Evolutionary conservation across 2,888 invertebrate species (phyloP), one percentile per base, ranked within the genome.

Genomic region (Lymantria dispar): DNA sequence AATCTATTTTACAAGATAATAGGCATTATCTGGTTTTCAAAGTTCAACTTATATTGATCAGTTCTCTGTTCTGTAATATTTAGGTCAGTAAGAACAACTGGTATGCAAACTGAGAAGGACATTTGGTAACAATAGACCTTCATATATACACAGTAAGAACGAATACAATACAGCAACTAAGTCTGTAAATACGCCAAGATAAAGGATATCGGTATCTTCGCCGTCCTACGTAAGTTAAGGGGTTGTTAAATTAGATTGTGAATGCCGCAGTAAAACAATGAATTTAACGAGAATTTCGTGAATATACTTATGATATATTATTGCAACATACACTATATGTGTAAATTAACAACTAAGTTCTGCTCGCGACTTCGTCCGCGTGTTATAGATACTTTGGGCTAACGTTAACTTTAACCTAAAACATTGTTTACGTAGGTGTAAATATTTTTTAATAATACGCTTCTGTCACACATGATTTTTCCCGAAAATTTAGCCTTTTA

Each of bases 1-100:
- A 70, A 75, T 68, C 64, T 65, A 63, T 74, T 72, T 60, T 59
- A 60, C 22, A 58, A 61, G 62, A 63, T 64, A 74, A 67, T 75
- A 70, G 64, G 65, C 70, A 69, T 60, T 54, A 67, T 67, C 56
- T 72, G 22, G 22, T 22, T 70, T 62, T 60, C 58, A 58, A 62
- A 52, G 43, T 47, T 38, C 48, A 30, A 51, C 44, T 51, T 52
- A 45, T 58, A 68, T 70, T 60, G 72, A 74, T 66, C 64, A 58
- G 52, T 60, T 58, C 64, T 59, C 56, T 61, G 62, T 64, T 61
- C 47, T 33, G 5, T 36, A 42, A 45, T 50, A 69, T 67, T 55
- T 54, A 48, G 56, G 63, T 53, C 50, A 48, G 12, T n/a, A 56
- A 50, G 50, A 64, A 49, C 49, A 58, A 54, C 43, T 50, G 45